These are phyloP conservation scores for Pristionchus maxplancki DNA, from an alignment of 2,888 invertebrate genomes.

Conservation along the genomic window DNA sequence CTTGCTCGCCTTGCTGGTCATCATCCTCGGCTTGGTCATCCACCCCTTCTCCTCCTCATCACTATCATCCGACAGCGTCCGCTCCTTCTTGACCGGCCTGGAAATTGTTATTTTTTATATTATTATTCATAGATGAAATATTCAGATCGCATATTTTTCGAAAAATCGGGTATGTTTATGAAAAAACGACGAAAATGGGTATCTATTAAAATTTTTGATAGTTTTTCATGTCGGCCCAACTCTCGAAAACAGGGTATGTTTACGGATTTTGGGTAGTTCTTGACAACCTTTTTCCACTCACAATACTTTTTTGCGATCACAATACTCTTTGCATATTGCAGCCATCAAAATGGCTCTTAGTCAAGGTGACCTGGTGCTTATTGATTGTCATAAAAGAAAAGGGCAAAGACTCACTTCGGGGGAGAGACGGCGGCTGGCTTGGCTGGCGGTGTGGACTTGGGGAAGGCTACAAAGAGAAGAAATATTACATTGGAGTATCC, in stretches of 20 bases:
- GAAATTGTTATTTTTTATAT: background rate
- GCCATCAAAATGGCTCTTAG: too few species aligned
- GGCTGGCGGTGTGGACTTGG: background rate
- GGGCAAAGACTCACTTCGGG: background rate
- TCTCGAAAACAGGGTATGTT: too few species aligned
- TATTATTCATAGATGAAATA: too few species aligned
- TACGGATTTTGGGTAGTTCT: too few species aligned
- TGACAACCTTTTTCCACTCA: too few species aligned
- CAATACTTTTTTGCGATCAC: too few species aligned
- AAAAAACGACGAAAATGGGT: too few species aligned
- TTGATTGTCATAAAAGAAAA: background rate
- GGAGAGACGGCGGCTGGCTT: background rate
- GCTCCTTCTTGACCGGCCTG: conserved; percentile 44
- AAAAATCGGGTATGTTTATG: too few species aligned
- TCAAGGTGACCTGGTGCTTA: background rate
- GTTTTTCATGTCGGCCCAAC: too few species aligned
- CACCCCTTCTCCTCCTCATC: conserved; percentile 43
- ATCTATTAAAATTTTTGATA: too few species aligned
- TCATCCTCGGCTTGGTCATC: conserved; percentile 48
- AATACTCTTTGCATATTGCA: too few species aligned
- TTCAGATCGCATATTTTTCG: too few species aligned
- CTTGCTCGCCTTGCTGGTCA: conserved; percentile 40
- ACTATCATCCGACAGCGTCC: conserved; percentile 51
- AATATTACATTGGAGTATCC: background rate
- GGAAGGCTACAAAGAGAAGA: background rate